Base-by-base conservation (phyloP, 2,797 vertebrate genomes). In the Neosilurus mollespiculum region DNA sequence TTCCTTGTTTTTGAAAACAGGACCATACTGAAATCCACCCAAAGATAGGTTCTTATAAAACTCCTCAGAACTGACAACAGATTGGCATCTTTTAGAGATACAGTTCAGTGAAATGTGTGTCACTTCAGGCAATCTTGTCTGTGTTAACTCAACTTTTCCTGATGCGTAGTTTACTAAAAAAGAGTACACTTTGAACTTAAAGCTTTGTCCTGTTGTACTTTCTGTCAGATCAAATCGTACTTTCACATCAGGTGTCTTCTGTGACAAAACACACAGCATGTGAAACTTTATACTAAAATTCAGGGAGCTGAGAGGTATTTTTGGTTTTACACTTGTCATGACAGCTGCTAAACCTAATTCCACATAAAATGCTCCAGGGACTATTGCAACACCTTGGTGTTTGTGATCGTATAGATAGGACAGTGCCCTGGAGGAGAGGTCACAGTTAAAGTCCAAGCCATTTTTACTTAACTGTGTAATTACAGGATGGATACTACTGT, bases 341-440 rank as follows among this genome's bases (percentile, higher is more conserved):
- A 90, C 91, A 75, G 94, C 89, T 5, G 95, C 94, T 85, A 97
- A 92, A 83, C 92, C 96, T 88, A 97, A 82, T 85, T 97, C 96
- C 0, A 62, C 94, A 80, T 95, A 96, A 81, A 96, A 95, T 54
- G 96, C 90, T 9, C 95, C 96, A 1, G 96, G 95, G 65, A 96
- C 90, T 81, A 97, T 93, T 67, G 94, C 87, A 78, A 95, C 80
- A 0, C 88, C 90, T 2, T 93, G 94, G 84, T 94, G 93, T 89
- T 90, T 95, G 92, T 97, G 96, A 67, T 96, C 92, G 83, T 93
- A 92, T 24, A 97, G 86, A 73, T 95, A 96, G 0, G 92, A 91
- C 11, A 88, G 86, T 0, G 80, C 90, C 0, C 92, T 89, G 34
- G 92, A 92, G 26, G 88, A 93, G 24, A 96, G 12, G 76, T 93